A percentile compares a stretch with the other conserved stretches of the same genome.
phyloP scores from a whole-genome alignment of 2,888 invertebrate species.

The Notodonta ziczac region DNA sequence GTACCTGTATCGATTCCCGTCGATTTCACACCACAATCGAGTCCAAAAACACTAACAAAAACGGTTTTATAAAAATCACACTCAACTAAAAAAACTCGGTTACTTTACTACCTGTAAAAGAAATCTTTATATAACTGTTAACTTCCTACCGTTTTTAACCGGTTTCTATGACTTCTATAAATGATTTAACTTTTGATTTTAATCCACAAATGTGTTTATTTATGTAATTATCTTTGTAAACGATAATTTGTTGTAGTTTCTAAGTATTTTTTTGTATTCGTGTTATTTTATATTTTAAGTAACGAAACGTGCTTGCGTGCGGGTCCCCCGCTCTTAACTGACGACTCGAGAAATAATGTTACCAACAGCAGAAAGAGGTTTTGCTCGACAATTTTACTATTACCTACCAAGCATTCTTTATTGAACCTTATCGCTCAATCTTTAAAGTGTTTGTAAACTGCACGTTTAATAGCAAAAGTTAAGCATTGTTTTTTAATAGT shows the following conservation, averaged over 20 bases:
- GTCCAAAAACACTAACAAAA: conserved; percentile 49
- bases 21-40: conserved; percentile 60
- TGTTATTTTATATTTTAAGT: conserved; percentile 17
- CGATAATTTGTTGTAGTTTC: conserved; percentile 39
- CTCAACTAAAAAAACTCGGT: conserved; percentile 43
- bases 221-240: conserved; percentile 32
- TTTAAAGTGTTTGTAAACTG: conserved; percentile 14
- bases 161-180: conserved; percentile 41
- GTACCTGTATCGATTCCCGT: conserved; percentile 57
- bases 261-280: conserved; percentile 37
- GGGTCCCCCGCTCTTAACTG: conserved; percentile 55
- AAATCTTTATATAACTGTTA: conserved; percentile 74
- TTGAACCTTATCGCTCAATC: conserved; percentile 11
- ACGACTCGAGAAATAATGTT: conserved; percentile 44
- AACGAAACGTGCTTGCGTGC: conserved; percentile 43
- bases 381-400: conserved; percentile 24
- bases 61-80: conserved; percentile 52
- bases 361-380: conserved; percentile 58
- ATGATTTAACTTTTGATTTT: conserved; percentile 13
- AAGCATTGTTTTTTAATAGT: conserved; percentile 46
- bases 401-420: conserved; percentile 5
- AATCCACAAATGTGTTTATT: conserved; percentile 33
- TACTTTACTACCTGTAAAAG: conserved; percentile 56
- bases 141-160: conserved; percentile 60
- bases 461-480: conserved; percentile 9